These are phyloP conservation scores for Neocloeon triangulifer DNA, from an alignment of 1,140 invertebrate genomes.

Conservation along the genomic window DNA sequence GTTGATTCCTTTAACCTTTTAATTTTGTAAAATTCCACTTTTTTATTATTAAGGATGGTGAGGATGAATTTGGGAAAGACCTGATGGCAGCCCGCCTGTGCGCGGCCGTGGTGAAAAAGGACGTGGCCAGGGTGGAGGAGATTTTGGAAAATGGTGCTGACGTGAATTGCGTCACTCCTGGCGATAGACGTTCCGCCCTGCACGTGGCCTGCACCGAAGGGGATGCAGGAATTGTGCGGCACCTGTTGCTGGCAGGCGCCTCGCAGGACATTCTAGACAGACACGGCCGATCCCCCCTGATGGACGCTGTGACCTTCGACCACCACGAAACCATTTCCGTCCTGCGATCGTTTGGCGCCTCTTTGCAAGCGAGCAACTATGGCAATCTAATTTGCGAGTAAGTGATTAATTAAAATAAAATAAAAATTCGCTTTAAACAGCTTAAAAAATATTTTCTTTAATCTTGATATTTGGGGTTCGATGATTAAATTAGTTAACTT, in stretches of 20 bases:
- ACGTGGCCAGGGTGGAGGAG: slow-evolving; percentile 28
- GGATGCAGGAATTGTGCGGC: slow-evolving; percentile 39
- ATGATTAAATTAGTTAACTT: too few species aligned
- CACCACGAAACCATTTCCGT: slow-evolving; percentile 32
- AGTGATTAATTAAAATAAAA: neutral
- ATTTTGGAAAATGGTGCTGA: slow-evolving; percentile 36
- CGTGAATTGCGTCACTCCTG: slow-evolving; percentile 48
- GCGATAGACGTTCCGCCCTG: slow-evolving; percentile 55
- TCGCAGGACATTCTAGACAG: slow-evolving; percentile 24
- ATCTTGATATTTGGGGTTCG: too few species aligned
- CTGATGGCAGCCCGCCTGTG: slow-evolving; percentile 58
- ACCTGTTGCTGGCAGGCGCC: slow-evolving; percentile 56
- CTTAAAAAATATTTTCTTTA: too few species aligned
- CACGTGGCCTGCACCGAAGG: slow-evolving; percentile 59
- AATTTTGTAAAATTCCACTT: too few species aligned
- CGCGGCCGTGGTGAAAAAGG: slow-evolving; percentile 39
- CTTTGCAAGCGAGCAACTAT: slow-evolving; percentile 16
- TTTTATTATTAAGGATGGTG: too few species aligned
- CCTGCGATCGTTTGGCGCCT: slow-evolving; percentile 36
- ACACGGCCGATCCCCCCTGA: slow-evolving; percentile 31
- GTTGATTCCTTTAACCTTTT: too few species aligned
- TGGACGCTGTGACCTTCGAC: slow-evolving; percentile 35
- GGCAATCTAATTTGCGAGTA: neutral
- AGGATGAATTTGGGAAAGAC: slow-evolving; percentile 40
- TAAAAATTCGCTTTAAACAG: neutral